phyloP scores from a whole-genome alignment of 2,797 vertebrate species.

The Paedocypris micromegethes region DNA sequence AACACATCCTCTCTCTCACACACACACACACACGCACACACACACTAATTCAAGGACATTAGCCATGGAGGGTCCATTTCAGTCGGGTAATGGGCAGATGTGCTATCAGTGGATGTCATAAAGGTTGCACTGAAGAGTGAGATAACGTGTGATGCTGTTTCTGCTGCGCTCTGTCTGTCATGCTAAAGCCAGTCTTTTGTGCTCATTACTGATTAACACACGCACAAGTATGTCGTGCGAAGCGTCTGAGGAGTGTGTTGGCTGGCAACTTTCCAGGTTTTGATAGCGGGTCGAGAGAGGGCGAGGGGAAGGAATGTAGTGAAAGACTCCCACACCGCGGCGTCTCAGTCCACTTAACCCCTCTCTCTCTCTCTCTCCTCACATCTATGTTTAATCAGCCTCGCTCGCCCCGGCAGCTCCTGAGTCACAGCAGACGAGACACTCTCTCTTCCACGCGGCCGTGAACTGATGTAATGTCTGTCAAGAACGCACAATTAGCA shows the following conservation, averaged over 20 bases:
- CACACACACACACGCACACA: slow-evolving; percentile 26
- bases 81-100: slow-evolving; percentile 71
- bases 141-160: slow-evolving; percentile 71
- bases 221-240: background rate
- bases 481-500: no score
- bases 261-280: background rate
- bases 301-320: slow-evolving; percentile 19
- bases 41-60: slow-evolving; percentile 55
- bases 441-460: no score
- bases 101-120: slow-evolving; percentile 72
- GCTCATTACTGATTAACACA: no score
- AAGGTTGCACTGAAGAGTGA: slow-evolving; percentile 63
- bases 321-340: slow-evolving; percentile 28
- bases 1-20: slow-evolving; percentile 16
- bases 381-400: slow-evolving; percentile 30
- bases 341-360: slow-evolving; percentile 35
- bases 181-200: background rate
- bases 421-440: background rate
- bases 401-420: background rate
- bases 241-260: background rate
- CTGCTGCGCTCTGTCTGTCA: slow-evolving; percentile 13
- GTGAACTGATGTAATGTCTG: no score
- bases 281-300: slow-evolving; percentile 26
- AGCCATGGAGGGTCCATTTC: slow-evolving; percentile 67
- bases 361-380: background rate